Evolutionary conservation across 30 jellyfish, hydroid and myxozoan genomes (phyloP).

Genomic region (Nemopilema nomurai): DNA sequence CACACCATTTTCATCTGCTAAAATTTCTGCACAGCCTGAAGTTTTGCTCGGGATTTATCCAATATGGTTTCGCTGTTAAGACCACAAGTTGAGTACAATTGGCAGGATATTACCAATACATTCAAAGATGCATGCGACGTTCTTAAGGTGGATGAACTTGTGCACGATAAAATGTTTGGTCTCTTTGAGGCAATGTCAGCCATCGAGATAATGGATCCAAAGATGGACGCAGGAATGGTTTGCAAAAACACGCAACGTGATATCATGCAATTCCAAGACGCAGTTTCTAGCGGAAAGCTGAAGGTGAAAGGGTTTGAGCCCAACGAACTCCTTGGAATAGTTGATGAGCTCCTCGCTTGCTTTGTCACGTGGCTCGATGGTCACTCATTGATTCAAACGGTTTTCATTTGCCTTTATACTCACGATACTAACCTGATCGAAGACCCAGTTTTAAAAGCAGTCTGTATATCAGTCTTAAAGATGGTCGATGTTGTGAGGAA

Average conservation of each 20-base stretch:
- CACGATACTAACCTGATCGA: constrained; percentile 81
- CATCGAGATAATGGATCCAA: constrained; percentile 94
- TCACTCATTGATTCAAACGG: constrained; percentile 87
- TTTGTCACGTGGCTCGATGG: constrained; percentile 97
- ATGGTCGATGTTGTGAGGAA: constrained; percentile 80
- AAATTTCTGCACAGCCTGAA: too few relatives aligned
- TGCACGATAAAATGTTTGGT: constrained; percentile 85
- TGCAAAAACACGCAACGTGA: constrained; percentile 65
- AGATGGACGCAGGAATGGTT: constrained; percentile 96
- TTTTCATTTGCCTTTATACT: constrained; percentile 74
- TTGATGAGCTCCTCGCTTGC: constrained; percentile 86
- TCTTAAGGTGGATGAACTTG: constrained; percentile 79
- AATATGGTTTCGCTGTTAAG: neutral
- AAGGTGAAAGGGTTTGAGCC: constrained; percentile 71
- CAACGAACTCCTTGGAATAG: constrained; percentile 76
- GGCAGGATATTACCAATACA: constrained; percentile 67
- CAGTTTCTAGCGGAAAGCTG: constrained; percentile 71
- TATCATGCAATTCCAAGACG: constrained; percentile 71
- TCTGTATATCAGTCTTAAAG: constrained; percentile 65
- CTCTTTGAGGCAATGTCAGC: constrained; percentile 98
- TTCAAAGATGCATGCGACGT: constrained; percentile 53
- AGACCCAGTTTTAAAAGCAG: constrained; percentile 78
- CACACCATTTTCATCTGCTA: too few relatives aligned
- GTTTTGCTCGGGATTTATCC: neutral
- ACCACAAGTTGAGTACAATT: constrained; percentile 45